Evolutionary conservation across 2,113 vertebrate species (phyloP).

Genomic region (Periophthalmus modestus): DNA sequence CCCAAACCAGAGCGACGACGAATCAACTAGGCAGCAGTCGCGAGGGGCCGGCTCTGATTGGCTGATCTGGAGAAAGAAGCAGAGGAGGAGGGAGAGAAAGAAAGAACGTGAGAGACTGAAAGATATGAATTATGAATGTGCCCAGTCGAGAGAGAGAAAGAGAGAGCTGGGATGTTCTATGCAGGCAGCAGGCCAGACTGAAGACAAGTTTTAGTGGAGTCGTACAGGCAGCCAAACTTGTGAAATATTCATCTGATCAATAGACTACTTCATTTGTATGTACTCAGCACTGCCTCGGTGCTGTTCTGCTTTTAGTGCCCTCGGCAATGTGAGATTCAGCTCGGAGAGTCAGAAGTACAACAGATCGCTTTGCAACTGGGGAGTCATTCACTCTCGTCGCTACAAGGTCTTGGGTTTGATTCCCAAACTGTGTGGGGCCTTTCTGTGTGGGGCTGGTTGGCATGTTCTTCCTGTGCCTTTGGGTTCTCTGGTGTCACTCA

Average conservation of each 20-base stretch:
- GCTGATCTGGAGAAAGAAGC: constrained; percentile 53
- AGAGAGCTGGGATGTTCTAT: constrained; percentile 50
- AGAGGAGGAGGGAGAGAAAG: neutral
- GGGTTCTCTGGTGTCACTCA: neutral
- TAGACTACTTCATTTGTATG: constrained; percentile 41
- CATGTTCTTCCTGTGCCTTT: neutral
- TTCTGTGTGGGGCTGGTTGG: neutral
- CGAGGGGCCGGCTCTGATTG: constrained; percentile 66
- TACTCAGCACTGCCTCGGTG: neutral
- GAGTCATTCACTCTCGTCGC: neutral
- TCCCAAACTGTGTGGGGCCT: neutral
- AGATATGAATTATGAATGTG: constrained; percentile 67
- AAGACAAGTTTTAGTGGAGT: constrained; percentile 34
- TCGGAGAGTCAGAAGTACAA: neutral
- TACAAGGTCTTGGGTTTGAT: neutral
- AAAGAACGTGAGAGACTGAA: constrained; percentile 45
- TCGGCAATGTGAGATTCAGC: neutral
- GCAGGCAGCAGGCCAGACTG: constrained; percentile 49
- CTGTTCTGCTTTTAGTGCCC: constrained; percentile 5
- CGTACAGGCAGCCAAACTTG: constrained; percentile 20
- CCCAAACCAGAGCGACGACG: constrained; percentile 47
- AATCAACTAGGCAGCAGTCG: constrained; percentile 63
- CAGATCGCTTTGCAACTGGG: neutral
- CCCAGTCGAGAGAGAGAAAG: constrained; percentile 46
- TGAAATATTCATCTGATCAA: constrained; percentile 55